Evolutionary conservation across 1,140 invertebrate genomes (phyloP).

Genomic region (Magallana gigas): DNA sequence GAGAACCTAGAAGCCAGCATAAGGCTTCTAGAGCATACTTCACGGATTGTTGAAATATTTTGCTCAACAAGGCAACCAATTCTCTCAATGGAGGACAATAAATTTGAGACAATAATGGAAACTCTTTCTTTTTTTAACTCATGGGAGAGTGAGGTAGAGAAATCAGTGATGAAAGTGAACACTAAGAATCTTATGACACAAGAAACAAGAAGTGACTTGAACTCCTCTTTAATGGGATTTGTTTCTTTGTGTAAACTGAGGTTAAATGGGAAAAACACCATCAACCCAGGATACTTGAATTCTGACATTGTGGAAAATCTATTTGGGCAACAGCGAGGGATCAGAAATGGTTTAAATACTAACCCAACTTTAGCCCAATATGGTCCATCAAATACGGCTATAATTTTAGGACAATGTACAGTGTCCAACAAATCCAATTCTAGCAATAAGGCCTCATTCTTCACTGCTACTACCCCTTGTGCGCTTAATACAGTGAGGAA

Average conservation of each 20-base stretch:
- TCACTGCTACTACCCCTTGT: not conserved
- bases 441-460: not conserved
- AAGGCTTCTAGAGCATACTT: constrained; percentile 36
- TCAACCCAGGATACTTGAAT: constrained; percentile 35
- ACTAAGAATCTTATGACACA: constrained; percentile 30
- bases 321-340: too few species aligned
- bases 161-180: not conserved
- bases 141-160: not conserved
- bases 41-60: constrained; percentile 32
- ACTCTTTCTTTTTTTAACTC: constrained; percentile 24
- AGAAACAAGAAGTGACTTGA: constrained; percentile 37
- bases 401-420: constrained; percentile 43
- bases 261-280: constrained; percentile 28
- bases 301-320: too few species aligned
- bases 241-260: constrained; percentile 35
- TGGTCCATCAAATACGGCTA: constrained; percentile 48
- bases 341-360: not conserved
- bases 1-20: not conserved
- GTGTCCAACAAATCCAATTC: constrained; percentile 47
- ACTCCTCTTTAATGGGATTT: constrained; percentile 34
- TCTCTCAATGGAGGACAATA: not conserved
- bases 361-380: constrained; percentile 34
- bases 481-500: not conserved
- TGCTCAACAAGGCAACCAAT: not conserved
- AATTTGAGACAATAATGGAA: not conserved